Conservation (phyloP, 1,140 invertebrate genomes). For the Ceratina australensis region DNA sequence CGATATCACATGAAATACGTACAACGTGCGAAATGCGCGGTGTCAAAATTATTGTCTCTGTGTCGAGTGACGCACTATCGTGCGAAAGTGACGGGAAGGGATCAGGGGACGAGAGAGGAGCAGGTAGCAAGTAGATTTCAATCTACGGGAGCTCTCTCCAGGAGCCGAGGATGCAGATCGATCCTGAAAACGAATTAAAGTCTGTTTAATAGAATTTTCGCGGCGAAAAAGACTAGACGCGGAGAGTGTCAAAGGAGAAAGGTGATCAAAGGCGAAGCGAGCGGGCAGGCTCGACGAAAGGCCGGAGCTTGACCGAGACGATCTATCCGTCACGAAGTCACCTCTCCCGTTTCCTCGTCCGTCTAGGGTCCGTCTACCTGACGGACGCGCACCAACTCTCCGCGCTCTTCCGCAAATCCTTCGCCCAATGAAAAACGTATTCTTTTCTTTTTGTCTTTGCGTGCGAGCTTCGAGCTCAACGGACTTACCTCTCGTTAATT, state of each 20-base stretch:
- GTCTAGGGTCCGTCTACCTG: conserved; percentile 10
- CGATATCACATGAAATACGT: too few relatives aligned
- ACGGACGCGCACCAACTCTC: conserved; percentile 31
- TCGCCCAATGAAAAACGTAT: conserved; percentile 39
- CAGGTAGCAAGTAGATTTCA: background rate
- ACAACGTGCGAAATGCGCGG: too few relatives aligned
- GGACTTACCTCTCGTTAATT: conserved; percentile 68
- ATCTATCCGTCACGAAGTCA: conserved; percentile 31
- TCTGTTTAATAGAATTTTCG: conserved; percentile 45
- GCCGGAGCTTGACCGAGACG: conserved; percentile 40
- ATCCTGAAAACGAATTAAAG: conserved; percentile 50
- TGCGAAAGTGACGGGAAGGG: background rate
- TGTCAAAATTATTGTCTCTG: background rate
- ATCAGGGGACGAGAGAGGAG: conserved; percentile 4
- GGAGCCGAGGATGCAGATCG: conserved; percentile 18
- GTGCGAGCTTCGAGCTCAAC: conserved; percentile 50
- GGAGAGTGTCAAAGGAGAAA: conserved; percentile 10
- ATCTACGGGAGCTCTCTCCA: conserved; percentile 32
- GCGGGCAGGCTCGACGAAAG: conserved; percentile 37
- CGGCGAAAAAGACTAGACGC: background rate
- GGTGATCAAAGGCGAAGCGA: conserved; percentile 32
- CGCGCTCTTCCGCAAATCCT: conserved; percentile 42
- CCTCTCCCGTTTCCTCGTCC: conserved; percentile 30
- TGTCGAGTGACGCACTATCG: background rate
- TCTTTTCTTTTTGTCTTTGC: too few relatives aligned